Base-by-base conservation (phyloP, 2,888 invertebrate species). In the Melinaea marsaeus region DNA sequence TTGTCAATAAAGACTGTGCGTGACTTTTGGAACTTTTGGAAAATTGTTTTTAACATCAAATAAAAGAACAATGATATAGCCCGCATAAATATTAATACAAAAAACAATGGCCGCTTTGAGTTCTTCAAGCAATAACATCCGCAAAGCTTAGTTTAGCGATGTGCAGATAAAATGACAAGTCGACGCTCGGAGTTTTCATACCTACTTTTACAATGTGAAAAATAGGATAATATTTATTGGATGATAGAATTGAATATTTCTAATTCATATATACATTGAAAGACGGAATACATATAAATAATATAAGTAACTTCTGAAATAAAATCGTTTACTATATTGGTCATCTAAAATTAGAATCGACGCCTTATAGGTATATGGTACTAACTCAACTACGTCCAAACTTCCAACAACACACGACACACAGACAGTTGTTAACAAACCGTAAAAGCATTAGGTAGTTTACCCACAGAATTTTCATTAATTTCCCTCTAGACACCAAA, bases 401-500 rank as follows among this genome's bases (percentile, higher is more conserved):
- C 58, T 58, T 33, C 61, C 58, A 64, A 64, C 58, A 55, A 51
- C 48, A 58, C 35, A 42, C 60, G 47, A 61, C 56, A 58, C 45
- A 11, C 35, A 45, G 47, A 64, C 61, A 58, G 46, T 58, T 58
- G 64, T 61, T 61, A 51, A 32, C 54, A 22, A 42, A 58, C 58
- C 51, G 7, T 63, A 60, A 67, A 62, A 57, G 61, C 63, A 63
- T 65, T 58, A 62, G 51, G 55, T 59, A 65, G 63, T 58, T 60
- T 66, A 56, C 9, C 55, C 55, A 55, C 57, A 55, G 63, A 65
- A 63, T 62, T 60, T 64, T 62, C 65, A 65, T 63, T 67, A 62
- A 65, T 63, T 62, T 61, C 61, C 61, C 63, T 62, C 58, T 35
- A 63, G 63, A 65, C 61, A 46, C 58, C 58, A 56, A 68, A 67